A percentile compares a stretch with the other conserved stretches of the same genome.
These are phyloP conservation scores for Pardalotus punctatus DNA, from an alignment of 2,113 vertebrate genomes.

Conservation along the genomic window DNA sequence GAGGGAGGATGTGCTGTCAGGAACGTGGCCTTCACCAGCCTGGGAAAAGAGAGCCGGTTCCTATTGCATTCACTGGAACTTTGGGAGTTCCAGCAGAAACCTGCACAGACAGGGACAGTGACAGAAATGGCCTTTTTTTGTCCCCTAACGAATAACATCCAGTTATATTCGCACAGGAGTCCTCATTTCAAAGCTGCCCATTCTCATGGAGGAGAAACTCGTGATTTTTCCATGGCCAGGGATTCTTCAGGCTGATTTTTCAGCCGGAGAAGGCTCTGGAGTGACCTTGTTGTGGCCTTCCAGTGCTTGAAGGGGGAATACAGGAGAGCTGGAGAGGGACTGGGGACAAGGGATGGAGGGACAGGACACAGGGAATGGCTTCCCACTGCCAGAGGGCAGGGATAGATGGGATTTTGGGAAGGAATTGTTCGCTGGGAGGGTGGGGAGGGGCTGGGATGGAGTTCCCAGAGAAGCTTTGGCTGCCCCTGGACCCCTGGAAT, in stretches of 20 bases:
- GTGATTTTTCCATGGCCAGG: neutral
- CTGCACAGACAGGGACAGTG: neutral
- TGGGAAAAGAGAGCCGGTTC: neutral
- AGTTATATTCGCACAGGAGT: neutral
- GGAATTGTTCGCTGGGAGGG: rapidly evolving
- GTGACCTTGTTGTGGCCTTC: neutral
- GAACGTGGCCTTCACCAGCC: neutral
- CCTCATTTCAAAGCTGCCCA: neutral
- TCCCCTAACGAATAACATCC: neutral
- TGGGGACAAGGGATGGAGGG: rapidly evolving
- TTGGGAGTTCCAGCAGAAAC: neutral
- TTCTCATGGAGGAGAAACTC: neutral
- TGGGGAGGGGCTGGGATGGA: neutral
- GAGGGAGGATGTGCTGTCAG: neutral
- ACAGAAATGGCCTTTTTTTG: neutral
- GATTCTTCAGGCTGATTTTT: neutral
- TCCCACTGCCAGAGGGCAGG: neutral
- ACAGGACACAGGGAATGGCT: neutral
- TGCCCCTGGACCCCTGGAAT: neutral
- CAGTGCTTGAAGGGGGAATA: neutral
- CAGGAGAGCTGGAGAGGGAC: neutral
- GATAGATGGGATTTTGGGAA: neutral
- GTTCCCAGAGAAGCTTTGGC: neutral
- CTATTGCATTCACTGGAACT: neutral
- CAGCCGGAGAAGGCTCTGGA: neutral